Evolutionary conservation across 2,797 vertebrate species (phyloP), one percentile per base, ranked within the genome.

Genomic region (Tenualosa ilisha): DNA sequence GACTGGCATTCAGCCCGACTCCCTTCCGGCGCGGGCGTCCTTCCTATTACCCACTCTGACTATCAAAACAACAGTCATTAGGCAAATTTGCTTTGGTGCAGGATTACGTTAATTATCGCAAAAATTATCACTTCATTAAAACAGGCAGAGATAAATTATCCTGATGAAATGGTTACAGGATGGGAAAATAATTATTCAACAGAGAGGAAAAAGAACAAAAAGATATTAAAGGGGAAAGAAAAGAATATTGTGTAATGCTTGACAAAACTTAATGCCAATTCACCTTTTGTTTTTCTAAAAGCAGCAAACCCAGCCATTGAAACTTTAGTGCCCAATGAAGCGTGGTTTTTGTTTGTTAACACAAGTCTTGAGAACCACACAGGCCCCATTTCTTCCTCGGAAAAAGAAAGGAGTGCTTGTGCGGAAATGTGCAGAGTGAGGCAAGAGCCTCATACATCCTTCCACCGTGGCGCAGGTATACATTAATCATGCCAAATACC

Each of bases 81-180:
- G 93, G 93, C 93, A 96, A 94, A 95, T 96, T 95, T 95, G 93
- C 94, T 94, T 95, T 94, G 93, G 93, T 94, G 93, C 93, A 92
- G 93, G 94, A 95, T 95, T 95, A 94, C 88, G 92, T 94, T 95
- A 95, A 96, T 96, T 95, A 95, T 95, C 91, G 89, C 90, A 91
- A 93, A 75, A 95, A 95, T 96, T 95, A 95, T 94, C 94, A 94
- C 94, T 95, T 95, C 94, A 95, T 95, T 96, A 96, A 95, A 94
- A 92, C 91, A 93, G 94, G 92, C 93, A 93, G 93, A 94, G 93
- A 94, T 94, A 93, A 94, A 96, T 95, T 91, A 94, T 94, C 94
- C 93, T 91, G 92, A 94, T 95, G 91, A 95, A 94, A 95, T 89
- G 68, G 92, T 94, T 93, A 90, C 90, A 90, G 93, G 94, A 94